These are phyloP conservation scores for Papilio glaucus DNA, from an alignment of 1,140 invertebrate genomes.

Conservation along the genomic window DNA sequence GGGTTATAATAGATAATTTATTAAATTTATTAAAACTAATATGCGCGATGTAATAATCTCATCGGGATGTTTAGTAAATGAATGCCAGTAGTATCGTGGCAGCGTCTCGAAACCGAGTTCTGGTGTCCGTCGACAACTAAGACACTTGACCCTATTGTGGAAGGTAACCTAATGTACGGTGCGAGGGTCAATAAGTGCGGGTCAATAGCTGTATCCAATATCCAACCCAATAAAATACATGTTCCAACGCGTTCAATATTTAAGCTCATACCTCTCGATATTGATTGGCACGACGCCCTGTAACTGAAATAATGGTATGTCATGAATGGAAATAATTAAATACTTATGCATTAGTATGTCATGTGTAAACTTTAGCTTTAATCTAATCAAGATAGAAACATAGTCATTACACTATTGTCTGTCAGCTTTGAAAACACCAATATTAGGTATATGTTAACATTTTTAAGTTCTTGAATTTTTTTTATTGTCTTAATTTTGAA, in stretches of 20 bases:
- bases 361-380: too few relatives aligned
- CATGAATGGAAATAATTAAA: neutral
- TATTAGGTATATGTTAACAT: too few relatives aligned
- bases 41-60: neutral
- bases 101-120: slow-evolving; percentile 43
- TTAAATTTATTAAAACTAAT: neutral
- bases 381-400: too few relatives aligned
- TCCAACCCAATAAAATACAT: neutral
- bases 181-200: slow-evolving; percentile 57
- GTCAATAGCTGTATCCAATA: slow-evolving; percentile 47
- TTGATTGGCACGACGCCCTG: neutral
- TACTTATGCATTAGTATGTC: too few relatives aligned
- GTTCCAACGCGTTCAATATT: slow-evolving; percentile 9
- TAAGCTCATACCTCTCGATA: neutral
- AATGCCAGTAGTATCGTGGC: slow-evolving; percentile 11
- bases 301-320: neutral
- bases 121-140: slow-evolving; percentile 62
- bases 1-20: neutral
- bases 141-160: slow-evolving; percentile 65
- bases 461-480: too few relatives aligned
- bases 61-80: slow-evolving; percentile 27
- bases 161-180: slow-evolving; percentile 59
- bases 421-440: too few relatives aligned
- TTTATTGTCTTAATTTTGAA: too few relatives aligned
- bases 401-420: too few relatives aligned